phyloP scores from a whole-genome alignment of 2,797 vertebrate genomes.

The Coranthus polyacanthus region DNA sequence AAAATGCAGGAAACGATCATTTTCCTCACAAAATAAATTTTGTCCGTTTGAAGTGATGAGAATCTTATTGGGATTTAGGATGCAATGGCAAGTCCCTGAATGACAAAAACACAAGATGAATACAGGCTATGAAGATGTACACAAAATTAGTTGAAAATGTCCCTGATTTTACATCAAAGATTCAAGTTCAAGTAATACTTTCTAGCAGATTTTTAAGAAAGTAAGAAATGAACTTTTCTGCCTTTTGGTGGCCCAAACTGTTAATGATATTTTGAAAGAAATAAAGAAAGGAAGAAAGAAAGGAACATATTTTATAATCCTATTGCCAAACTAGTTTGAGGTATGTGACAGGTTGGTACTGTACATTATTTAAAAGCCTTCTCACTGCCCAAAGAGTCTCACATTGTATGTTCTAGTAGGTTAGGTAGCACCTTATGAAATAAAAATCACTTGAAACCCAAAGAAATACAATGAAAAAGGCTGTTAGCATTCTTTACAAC shows the following conservation, averaged over 20 bases:
- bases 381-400: constrained; percentile 89
- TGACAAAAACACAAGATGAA: constrained; percentile 83
- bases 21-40: constrained; percentile 86
- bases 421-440: constrained; percentile 97
- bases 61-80: constrained; percentile 86
- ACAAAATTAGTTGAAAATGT: constrained; percentile 91
- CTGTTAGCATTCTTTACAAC: constrained; percentile 89
- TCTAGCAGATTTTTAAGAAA: constrained; percentile 90
- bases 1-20: constrained; percentile 72
- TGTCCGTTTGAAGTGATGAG: constrained; percentile 82
- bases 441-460: constrained; percentile 88
- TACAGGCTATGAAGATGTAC: constrained; percentile 87
- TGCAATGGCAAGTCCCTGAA: constrained; percentile 88
- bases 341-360: constrained; percentile 97
- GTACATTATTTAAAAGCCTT: constrained; percentile 92
- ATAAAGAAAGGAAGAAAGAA: constrained; percentile 81
- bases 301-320: constrained; percentile 88
- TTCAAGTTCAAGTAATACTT: constrained; percentile 94
- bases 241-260: constrained; percentile 73
- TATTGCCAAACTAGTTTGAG: constrained; percentile 99
- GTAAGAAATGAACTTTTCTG: constrained; percentile 80
- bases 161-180: constrained; percentile 95
- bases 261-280: constrained; percentile 84
- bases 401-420: constrained; percentile 94
- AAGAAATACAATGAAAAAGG: constrained; percentile 79